These are phyloP conservation scores for Serrognathus titanus DNA, from an alignment of 2,888 invertebrate species.

Conservation along the genomic window DNA sequence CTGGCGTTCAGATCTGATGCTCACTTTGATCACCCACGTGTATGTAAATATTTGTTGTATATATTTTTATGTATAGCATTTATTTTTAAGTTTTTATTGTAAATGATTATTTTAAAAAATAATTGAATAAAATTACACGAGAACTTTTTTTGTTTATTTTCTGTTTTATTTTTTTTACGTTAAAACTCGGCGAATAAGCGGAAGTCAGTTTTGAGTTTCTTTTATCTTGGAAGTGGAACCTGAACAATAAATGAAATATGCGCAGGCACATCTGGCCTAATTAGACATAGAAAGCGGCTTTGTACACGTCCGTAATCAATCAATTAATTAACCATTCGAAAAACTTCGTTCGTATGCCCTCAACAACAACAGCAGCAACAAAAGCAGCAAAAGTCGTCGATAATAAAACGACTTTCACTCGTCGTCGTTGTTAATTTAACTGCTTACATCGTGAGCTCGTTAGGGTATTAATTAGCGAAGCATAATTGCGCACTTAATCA, in stretches of 20 bases:
- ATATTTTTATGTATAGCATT: constrained; percentile 21
- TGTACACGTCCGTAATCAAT: too few species aligned
- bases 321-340: too few species aligned
- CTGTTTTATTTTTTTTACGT: constrained; percentile 1
- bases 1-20: not conserved
- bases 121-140: constrained; percentile 16
- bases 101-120: constrained; percentile 13
- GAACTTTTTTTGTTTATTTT: constrained; percentile 5
- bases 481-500: not conserved
- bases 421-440: not conserved
- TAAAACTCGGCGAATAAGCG: not conserved
- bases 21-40: not conserved
- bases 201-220: too few species aligned
- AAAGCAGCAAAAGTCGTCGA: not conserved
- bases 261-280: too few species aligned
- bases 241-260: too few species aligned
- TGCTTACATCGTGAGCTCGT: not conserved
- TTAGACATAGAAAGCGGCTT: too few species aligned
- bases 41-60: constrained; percentile 18
- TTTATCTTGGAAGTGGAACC: too few species aligned
- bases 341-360: too few species aligned
- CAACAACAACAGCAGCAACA: not conserved
- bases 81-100: constrained; percentile 22
- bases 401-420: not conserved
- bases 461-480: not conserved